These are phyloP conservation scores for Odocoileus virginianus DNA, from an alignment of 2,113 vertebrate genomes.

Conservation along the genomic window DNA sequence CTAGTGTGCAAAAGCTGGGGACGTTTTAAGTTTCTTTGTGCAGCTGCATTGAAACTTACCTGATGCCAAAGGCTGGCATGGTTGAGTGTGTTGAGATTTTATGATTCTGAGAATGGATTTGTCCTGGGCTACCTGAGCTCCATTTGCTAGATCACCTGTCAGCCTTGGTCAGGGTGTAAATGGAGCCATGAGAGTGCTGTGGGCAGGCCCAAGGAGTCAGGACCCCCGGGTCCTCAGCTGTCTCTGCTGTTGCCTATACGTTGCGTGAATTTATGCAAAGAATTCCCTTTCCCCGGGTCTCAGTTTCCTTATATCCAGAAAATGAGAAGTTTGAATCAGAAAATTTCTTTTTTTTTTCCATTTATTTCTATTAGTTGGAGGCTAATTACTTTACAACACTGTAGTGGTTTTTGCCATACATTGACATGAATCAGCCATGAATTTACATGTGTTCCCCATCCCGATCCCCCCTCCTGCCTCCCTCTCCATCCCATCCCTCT, in stretches of 20 bases:
- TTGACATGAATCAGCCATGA: no score
- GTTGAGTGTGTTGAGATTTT: not conserved
- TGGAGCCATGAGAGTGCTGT: rapidly evolving
- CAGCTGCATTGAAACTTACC: not conserved
- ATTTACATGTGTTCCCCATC: no score
- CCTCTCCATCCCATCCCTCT: no score
- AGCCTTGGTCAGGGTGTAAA: not conserved
- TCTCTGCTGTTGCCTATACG: not conserved
- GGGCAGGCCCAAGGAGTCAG: not conserved
- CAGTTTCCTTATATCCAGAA: not conserved
- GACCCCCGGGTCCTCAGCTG: not conserved
- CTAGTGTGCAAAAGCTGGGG: not conserved
- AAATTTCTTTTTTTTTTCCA: not conserved
- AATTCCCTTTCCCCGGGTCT: not conserved
- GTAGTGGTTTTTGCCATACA: no score
- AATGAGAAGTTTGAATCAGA: not conserved
- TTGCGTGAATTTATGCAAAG: not conserved
- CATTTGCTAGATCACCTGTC: no score
- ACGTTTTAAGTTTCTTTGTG: not conserved
- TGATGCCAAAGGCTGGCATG: not conserved
- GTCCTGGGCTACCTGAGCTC: not conserved
- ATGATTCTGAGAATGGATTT: not conserved
- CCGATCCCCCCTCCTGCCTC: no score
- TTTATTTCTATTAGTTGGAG: no score
- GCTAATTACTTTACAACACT: no score